phyloP scores from a whole-genome alignment of 2,888 invertebrate genomes.

The Mellilla xanthometata region DNA sequence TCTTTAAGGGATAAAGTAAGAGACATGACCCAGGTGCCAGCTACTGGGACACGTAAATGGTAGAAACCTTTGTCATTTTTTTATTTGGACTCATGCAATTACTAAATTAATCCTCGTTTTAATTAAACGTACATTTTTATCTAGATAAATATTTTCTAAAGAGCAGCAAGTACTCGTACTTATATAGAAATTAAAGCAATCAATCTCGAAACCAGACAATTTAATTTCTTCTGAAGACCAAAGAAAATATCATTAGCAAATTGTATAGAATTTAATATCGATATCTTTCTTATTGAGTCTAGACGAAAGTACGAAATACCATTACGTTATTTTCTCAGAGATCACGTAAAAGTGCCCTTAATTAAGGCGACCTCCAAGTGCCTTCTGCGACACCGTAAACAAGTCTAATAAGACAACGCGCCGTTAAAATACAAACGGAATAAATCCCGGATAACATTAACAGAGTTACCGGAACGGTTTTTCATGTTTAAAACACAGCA shows the following conservation, averaged over 20 bases:
- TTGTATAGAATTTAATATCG: slow-evolving; percentile 9
- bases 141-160: too few relatives aligned
- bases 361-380: slow-evolving; percentile 27
- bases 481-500: slow-evolving; percentile 78
- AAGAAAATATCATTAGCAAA: slow-evolving; percentile 13
- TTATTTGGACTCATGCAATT: slow-evolving; percentile 60
- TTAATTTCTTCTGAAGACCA: slow-evolving; percentile 10
- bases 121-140: slow-evolving; percentile 30
- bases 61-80: slow-evolving; percentile 66
- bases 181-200: too few relatives aligned
- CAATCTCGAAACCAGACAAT: neutral
- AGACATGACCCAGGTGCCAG: slow-evolving; percentile 79
- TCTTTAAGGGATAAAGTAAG: slow-evolving; percentile 80
- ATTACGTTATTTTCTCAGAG: slow-evolving; percentile 19
- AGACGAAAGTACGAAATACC: slow-evolving; percentile 6
- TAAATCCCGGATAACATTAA: slow-evolving; percentile 69
- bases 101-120: slow-evolving; percentile 61
- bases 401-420: slow-evolving; percentile 41
- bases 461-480: slow-evolving; percentile 77
- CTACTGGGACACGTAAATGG: slow-evolving; percentile 65
- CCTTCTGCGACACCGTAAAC: slow-evolving; percentile 35
- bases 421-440: slow-evolving; percentile 55
- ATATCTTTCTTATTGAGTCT: neutral
- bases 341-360: slow-evolving; percentile 30
- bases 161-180: neutral